Base-by-base conservation (phyloP, 64 coral and sea anemone genomes). In the Cladopsammia gracilis region DNA sequence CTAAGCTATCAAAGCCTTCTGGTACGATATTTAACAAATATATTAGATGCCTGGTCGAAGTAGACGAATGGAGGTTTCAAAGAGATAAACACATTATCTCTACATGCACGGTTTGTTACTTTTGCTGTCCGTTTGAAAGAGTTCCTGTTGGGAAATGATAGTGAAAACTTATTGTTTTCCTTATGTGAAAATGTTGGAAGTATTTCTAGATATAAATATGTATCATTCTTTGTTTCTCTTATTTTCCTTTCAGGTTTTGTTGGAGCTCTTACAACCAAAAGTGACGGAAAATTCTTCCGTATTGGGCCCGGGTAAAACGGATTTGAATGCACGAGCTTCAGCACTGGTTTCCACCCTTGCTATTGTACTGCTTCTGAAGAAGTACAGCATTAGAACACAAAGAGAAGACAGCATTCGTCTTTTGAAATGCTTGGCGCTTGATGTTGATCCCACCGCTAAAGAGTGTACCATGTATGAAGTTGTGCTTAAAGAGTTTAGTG, bases 331-430 rank as follows among this genome's bases (percentile, higher is more conserved):
- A 0, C 60, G 20, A 6, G 44, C 43, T 11, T 83, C 79, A 19
- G 60, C 79, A 48, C 57, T 83, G 47, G 79, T 83, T 48, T 83
- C 79, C 3, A 47, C 79, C 3, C 79, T 83, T 2, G 79, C 79
- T 3, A 83, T 83, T 6, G 16, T 23, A n/a, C 1, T 83, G 6
- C 5, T 83, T 11, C 59, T 65, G 1, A 5, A 83, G 18, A 83
- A 65, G 44, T 23, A 83, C 20, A 1, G 7, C 7, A 65, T 83
- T 4, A 12, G 47, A 0, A 48, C 64, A 14, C 45, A 64, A 48
- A 49, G 18, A 66, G 60, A 66, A 62, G 6, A 65, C 6, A 16
- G 48, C 0, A 47, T 7, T 6, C 11, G 0, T 12, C 43, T 83
- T 25, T 14, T 83, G 34, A 83, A 25, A 1, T 83, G 79, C 60